Evolutionary conservation across 2,797 vertebrate genomes (phyloP).

Genomic region (Parotocinclus haroldoi): DNA sequence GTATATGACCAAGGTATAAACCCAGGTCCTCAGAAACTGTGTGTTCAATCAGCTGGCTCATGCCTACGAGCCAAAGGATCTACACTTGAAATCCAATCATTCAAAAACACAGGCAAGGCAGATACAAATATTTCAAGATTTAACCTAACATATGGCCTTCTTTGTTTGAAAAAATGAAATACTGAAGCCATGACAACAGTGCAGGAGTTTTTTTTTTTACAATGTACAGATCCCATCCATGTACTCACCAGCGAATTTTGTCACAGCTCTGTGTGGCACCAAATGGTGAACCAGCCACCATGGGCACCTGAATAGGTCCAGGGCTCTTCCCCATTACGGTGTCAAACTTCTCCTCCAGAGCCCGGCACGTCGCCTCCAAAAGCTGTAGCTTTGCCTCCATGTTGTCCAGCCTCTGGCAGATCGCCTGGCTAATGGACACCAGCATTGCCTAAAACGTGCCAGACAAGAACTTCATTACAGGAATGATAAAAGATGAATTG

Average conservation of each 20-base stretch:
- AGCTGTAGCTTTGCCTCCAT: slow-evolving; percentile 94
- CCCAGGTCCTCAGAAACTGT: no score
- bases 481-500: neutral
- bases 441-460: slow-evolving; percentile 78
- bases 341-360: slow-evolving; percentile 90
- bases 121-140: no score
- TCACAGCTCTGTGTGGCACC: slow-evolving; percentile 98
- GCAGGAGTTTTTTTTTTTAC: no score
- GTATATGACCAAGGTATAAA: no score
- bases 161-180: no score
- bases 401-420: slow-evolving; percentile 88
- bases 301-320: slow-evolving; percentile 93
- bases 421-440: slow-evolving; percentile 87
- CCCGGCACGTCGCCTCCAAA: slow-evolving; percentile 88
- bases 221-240: no score
- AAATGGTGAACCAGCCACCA: slow-evolving; percentile 96
- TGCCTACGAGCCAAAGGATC: no score
- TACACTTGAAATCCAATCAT: no score
- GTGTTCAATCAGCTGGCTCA: no score
- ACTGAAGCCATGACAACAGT: no score
- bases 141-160: no score
- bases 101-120: no score
- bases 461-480: neutral
- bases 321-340: slow-evolving; percentile 85
- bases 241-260: slow-evolving; percentile 93